phyloP scores from a whole-genome alignment of 2,888 invertebrate species.

The Nycteola revayana region DNA sequence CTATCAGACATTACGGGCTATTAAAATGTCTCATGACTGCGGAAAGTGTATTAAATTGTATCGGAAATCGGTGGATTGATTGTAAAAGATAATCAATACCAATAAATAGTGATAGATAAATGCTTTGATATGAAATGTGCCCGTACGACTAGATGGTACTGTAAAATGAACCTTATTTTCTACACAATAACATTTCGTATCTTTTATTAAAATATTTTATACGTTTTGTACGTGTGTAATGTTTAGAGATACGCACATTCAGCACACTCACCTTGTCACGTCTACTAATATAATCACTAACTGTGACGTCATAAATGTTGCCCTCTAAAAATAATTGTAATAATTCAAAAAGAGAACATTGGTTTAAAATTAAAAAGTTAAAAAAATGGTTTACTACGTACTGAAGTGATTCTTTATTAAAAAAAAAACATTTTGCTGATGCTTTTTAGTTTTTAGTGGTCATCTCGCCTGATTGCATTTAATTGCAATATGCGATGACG shows the following conservation, averaged over 20 bases:
- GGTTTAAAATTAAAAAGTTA: too few relatives aligned
- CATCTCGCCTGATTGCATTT: neutral
- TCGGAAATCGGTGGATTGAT: too few relatives aligned
- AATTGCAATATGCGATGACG: neutral
- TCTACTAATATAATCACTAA: constrained; percentile 65
- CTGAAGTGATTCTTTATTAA: too few relatives aligned
- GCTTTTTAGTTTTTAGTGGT: too few relatives aligned
- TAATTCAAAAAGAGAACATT: neutral
- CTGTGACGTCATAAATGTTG: constrained; percentile 46
- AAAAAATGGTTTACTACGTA: too few relatives aligned
- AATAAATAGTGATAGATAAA: too few relatives aligned
- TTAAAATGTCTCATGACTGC: too few relatives aligned
- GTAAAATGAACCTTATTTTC: constrained; percentile 11
- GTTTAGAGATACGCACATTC: constrained; percentile 47
- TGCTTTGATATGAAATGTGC: too few relatives aligned
- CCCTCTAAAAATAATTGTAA: constrained; percentile 12
- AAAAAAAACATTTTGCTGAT: too few relatives aligned
- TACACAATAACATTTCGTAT: constrained; percentile 17
- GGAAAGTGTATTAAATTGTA: too few relatives aligned
- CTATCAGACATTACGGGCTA: too few relatives aligned
- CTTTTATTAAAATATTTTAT: constrained; percentile 4
- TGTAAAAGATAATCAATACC: too few relatives aligned
- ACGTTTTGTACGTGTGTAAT: constrained; percentile 25
- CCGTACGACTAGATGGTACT: constrained; percentile 24
- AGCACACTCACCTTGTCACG: constrained; percentile 62